Evolutionary conservation across 2,888 invertebrate species (phyloP), one percentile per base, ranked within the genome.

Genomic region (Sthenelais limicola): DNA sequence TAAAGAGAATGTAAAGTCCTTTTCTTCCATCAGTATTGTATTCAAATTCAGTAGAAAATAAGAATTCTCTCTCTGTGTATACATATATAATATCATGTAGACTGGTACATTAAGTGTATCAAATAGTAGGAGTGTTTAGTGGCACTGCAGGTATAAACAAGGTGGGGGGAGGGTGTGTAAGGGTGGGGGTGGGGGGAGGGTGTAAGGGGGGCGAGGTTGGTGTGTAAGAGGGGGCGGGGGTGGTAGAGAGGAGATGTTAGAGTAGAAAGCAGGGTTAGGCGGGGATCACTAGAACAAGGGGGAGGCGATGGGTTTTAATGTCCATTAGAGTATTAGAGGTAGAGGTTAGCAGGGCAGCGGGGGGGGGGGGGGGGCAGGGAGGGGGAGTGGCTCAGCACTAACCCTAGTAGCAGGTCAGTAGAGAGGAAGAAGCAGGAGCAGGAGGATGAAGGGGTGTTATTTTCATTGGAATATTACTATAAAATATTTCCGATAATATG

Each of bases 241-340:
- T 38, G 24, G 26, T 12, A 62, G 62, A 26, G 18, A 28, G 33
- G 51, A 51, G 51, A n/a, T 5, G 35, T 9, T 24, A n/a, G 32
- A 32, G 32, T 21, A 24, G n/a, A 5, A 24, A 24, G 21, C 9
- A 51, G 51, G 51, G 51, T 5, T 5, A 21, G 51, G 9, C 5
- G 51, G 51, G 51, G 21, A 43, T 35, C 38, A 9, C 38, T 62
- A 38, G 62, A 62, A 62, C 62, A 62, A 38, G 62, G 62, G 62
- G n/a, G 24, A 18, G 62, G 18, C 9, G 38, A 62, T 62, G 62
- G 62, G 43, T 62, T 62, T 62, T 62, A 62, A 62, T 62, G 62
- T 62, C 62, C 62, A 62, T 62, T 62, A 62, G 62, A 26, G 62
- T 62, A 62, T 62, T 62, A 62, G 62, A 7, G 38, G n/a, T 62